Evolutionary conservation across 2,888 invertebrate genomes (phyloP).

Genomic region (Brachyopa scutellaris): DNA sequence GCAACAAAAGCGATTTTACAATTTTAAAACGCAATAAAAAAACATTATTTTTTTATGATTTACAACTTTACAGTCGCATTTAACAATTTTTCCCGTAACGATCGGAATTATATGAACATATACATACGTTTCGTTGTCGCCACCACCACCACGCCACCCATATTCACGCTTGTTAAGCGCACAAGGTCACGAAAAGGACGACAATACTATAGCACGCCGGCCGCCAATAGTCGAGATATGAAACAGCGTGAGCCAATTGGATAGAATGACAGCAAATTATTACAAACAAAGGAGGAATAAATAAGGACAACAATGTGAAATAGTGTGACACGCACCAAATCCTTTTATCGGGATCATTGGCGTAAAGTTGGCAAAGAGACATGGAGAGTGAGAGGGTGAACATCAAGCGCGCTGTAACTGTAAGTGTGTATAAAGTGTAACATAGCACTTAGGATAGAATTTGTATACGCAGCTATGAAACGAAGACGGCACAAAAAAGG

Average conservation of each 20-base stretch:
- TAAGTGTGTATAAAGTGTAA: conserved; percentile 14
- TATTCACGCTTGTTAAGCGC: conserved; percentile 9
- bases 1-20: conserved; percentile 61
- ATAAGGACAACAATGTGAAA: conserved; percentile 69
- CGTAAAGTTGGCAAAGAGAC: conserved; percentile 47
- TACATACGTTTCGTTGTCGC: conserved; percentile 7
- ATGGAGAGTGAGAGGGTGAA: conserved; percentile 23
- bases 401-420: too few species aligned
- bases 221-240: conserved; percentile 56
- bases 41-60: conserved; percentile 68
- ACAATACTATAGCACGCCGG: conserved; percentile 33
- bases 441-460: conserved; percentile 23
- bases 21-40: conserved; percentile 67
- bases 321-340: conserved; percentile 74
- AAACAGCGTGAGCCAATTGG: conserved; percentile 65
- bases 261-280: conserved; percentile 64
- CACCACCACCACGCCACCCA: conserved; percentile 17
- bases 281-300: conserved; percentile 69
- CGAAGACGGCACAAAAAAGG: conserved; percentile 40
- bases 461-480: conserved; percentile 46
- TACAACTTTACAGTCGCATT: conserved; percentile 70
- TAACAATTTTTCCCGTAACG: conserved; percentile 69
- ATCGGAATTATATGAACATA: conserved; percentile 57
- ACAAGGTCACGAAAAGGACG: conserved; percentile 66
- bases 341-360: conserved; percentile 73